These are phyloP conservation scores for Callinectes sapidus DNA, from an alignment of 2,888 invertebrate species.

Conservation along the genomic window DNA sequence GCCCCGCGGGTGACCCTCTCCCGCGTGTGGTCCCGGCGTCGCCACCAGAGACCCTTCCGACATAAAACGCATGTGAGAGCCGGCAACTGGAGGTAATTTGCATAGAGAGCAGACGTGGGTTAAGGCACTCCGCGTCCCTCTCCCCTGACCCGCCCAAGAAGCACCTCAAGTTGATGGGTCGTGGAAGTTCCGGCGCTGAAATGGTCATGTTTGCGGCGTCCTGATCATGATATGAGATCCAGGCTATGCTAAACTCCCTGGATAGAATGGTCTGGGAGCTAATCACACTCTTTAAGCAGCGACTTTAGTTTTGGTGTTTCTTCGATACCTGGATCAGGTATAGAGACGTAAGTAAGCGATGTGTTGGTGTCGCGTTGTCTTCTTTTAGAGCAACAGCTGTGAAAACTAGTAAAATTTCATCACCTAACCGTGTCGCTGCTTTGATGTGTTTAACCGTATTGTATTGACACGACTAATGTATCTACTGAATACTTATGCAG, in stretches of 20 bases:
- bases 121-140: constrained; percentile 8
- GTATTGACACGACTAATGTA: neutral
- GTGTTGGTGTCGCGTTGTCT: neutral
- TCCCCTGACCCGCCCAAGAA: neutral
- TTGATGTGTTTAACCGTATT: neutral
- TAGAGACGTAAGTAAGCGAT: neutral
- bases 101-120: constrained; percentile 25
- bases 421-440: neutral
- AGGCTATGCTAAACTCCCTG: neutral
- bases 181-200: neutral
- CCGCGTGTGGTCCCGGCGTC: constrained; percentile 25
- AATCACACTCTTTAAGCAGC: neutral
- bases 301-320: neutral
- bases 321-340: neutral
- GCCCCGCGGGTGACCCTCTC: neutral
- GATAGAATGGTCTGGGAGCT: neutral
- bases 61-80: constrained; percentile 25
- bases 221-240: neutral
- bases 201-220: neutral
- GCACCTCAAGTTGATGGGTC: neutral
- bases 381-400: neutral
- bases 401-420: neutral
- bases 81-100: constrained; percentile 25
- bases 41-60: neutral
- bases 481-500: neutral